A percentile compares a stretch with the other conserved stretches of the same genome.
Evolutionary conservation across 2,888 invertebrate genomes (phyloP).

Genomic region (Deilephila elpenor): DNA sequence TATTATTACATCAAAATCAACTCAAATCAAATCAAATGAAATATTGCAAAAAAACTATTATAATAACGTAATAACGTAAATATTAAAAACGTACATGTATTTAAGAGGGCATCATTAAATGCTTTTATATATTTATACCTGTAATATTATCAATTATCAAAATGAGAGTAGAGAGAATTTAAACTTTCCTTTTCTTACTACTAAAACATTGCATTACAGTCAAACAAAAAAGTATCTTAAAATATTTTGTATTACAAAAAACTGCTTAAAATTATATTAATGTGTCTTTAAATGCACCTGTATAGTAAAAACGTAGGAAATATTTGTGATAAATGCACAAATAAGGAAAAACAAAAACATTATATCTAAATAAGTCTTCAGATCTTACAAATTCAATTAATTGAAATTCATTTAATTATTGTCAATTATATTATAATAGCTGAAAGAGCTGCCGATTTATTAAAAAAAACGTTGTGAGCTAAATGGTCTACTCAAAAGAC

Average conservation of each 20-base stretch:
- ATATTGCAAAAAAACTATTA: too few species aligned
- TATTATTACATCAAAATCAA: too few species aligned
- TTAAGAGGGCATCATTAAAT: too few species aligned
- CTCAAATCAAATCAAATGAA: too few species aligned
- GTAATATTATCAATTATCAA: neutral
- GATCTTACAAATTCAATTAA: neutral
- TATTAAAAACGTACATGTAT: too few species aligned
- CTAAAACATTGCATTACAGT: too few species aligned
- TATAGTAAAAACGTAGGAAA: conserved; percentile 4
- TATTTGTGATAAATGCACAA: neutral
- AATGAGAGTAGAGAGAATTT: neutral
- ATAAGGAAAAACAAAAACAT: neutral
- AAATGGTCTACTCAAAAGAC: conserved; percentile 30
- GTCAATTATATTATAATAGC: neutral
- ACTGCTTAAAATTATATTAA: neutral
- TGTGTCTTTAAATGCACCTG: neutral
- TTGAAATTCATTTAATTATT: too few species aligned
- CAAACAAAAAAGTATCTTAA: neutral
- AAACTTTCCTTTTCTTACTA: too few species aligned
- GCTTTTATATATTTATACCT: neutral
- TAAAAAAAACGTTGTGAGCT: neutral
- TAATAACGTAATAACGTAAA: too few species aligned
- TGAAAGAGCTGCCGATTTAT: neutral
- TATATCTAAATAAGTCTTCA: neutral
- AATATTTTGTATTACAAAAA: neutral